Base-by-base conservation (phyloP, 2,113 vertebrate species). In the Ophiodon elongatus region DNA sequence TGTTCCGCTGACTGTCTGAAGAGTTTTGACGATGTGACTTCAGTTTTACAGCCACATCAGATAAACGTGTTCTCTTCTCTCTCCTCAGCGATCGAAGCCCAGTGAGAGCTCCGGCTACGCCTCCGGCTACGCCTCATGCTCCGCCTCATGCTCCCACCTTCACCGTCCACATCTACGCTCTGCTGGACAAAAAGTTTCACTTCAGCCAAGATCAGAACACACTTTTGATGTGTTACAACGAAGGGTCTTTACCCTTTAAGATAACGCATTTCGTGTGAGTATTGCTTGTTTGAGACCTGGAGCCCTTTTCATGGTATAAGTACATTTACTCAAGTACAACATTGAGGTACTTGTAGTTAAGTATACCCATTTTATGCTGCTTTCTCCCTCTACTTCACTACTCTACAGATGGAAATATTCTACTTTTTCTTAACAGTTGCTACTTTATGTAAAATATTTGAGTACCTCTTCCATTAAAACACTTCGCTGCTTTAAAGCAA, bases 121-220 rank as follows among this genome's bases (percentile, higher is more conserved):
- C 76, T 2, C 25, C 1, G 3, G 31, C 19, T 0, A 79, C 90
- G 1, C 54, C 76, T 2, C 25, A 1, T 4, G 6, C 56, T 27
- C 86, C 81, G 1, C 54, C 76, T 2, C 25, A 1, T 3, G 31
- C 14, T 0, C 81, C 90, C 6, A 54, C 76, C 72, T 91, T 95
- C 80, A 94, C 90, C 43, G 71, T 95, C 29, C 70, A 95, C 83
- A 73, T 95, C 60, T 88, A 94, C 3, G 89, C 93, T 8, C 88
- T 95, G 37, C 41, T 96, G 79, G 93, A 93, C 73, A 93, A 84
- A 59, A 88, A 25, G 72, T 95, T 96, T 2, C 70, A 2, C 56
- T 95, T 95, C 73, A 74, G 71, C 35, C n/a, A 0, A 13, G 0
- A 86, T 0, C 0, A 0, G 0, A 83, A 95, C 83, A 68, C 14